Evolutionary conservation across 2,888 invertebrate species (phyloP), one percentile per base, ranked within the genome.

Genomic region (Agonum fuliginosum): DNA sequence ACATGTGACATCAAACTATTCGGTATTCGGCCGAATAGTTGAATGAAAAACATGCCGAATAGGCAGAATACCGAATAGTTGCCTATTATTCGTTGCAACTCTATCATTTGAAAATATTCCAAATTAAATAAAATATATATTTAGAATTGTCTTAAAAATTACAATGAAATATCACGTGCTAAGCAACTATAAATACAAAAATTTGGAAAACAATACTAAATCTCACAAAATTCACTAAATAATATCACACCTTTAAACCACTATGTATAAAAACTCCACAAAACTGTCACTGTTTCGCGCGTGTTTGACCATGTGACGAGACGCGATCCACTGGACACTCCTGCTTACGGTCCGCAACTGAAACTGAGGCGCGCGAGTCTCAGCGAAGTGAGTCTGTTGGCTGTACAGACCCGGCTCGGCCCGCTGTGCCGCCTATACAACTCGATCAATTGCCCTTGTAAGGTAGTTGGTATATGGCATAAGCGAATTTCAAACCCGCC

Each of bases 101-200:
- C n/a, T n/a, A n/a, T n/a, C n/a, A n/a, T n/a, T n/a, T n/a, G n/a
- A n/a, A n/a, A n/a, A n/a, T n/a, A n/a, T n/a, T n/a, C n/a, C n/a
- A n/a, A n/a, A n/a, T n/a, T n/a, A n/a, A n/a, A n/a, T n/a, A n/a
- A n/a, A n/a, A n/a, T n/a, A n/a, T n/a, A n/a, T n/a, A 46, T 12
- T 14, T 46, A 12, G 46, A 46, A 46, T 46, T 46, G 12, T 14
- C 6, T 10, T 14, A 8, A 30, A 30, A 30, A 10, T 48, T 48
- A 48, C 48, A 48, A 48, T 48, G 48, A 48, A 48, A 48, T 48
- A 48, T 20, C 48, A 48, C 19, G 10, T n/a, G n/a, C n/a, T n/a
- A n/a, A n/a, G 17, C 48, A 48, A 12, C 48, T 48, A 48, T 12
- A 12, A 41, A 3, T 6, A 10, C 41, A 41, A n/a, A n/a, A n/a